phyloP scores from a whole-genome alignment of 2,113 vertebrate species.

The Phoenicopterus ruber region DNA sequence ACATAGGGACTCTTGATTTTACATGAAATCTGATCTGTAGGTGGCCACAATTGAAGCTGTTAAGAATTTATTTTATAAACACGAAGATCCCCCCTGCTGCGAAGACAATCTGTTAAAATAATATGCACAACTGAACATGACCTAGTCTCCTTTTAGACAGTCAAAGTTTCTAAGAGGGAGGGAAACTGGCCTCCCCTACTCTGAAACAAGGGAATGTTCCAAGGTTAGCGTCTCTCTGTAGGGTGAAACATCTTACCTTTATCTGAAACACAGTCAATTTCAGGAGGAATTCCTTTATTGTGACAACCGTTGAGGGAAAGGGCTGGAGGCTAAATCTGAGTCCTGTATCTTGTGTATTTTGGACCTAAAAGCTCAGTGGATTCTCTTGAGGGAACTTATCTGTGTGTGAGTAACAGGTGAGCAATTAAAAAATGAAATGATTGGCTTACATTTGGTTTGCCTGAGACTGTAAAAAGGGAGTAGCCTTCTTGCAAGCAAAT shows the following conservation, averaged over 20 bases:
- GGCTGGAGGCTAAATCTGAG: slow-evolving; percentile 16
- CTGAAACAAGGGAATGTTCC: not conserved
- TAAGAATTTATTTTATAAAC: slow-evolving; percentile 48
- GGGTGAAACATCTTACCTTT: not conserved
- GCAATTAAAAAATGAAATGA: not conserved
- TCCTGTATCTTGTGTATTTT: not conserved
- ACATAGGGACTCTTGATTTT: not conserved
- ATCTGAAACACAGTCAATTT: not conserved
- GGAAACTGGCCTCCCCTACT: not conserved
- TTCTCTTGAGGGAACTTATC: not conserved
- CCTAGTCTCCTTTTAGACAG: not conserved
- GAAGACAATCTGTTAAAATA: slow-evolving; percentile 39
- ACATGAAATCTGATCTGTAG: slow-evolving; percentile 35
- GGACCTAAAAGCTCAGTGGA: not conserved
- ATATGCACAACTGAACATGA: not conserved
- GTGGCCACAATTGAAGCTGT: slow-evolving; percentile 35
- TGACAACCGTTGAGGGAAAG: not conserved
- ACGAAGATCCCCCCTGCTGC: not conserved
- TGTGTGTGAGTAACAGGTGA: not conserved
- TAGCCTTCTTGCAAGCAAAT: not conserved
- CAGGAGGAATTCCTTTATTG: not conserved
- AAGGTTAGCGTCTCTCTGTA: not conserved
- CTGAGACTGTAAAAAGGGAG: not conserved
- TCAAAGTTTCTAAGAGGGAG: not conserved
- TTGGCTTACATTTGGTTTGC: not conserved